Conservation (phyloP, 37 sponge, comb jelly and placozoan species). For the Eunapius fragilis region DNA sequence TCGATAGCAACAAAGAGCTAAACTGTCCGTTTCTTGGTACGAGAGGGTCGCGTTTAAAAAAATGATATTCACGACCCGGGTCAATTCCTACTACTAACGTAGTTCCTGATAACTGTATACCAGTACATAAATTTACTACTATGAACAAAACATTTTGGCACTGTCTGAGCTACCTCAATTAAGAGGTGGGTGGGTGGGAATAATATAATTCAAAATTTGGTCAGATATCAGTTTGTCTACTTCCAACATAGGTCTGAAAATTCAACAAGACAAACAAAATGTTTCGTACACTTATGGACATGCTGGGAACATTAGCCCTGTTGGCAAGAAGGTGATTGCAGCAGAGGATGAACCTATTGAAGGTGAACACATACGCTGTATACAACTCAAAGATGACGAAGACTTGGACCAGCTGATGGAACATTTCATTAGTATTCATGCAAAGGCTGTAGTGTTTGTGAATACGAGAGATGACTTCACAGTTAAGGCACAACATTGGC, state of each 20-base stretch:
- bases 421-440: neutral
- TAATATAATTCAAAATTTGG: too few species aligned
- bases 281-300: neutral
- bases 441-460: slow-evolving; percentile 19
- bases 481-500: neutral
- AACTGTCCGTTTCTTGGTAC: too few species aligned
- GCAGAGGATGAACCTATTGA: neutral
- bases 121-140: too few species aligned
- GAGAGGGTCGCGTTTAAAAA: too few species aligned
- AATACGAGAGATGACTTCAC: neutral
- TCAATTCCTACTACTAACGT: too few species aligned
- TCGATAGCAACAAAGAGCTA: too few species aligned
- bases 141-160: too few species aligned
- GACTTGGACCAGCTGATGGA: neutral
- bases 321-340: neutral
- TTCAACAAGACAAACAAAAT: neutral
- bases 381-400: slow-evolving; percentile 8
- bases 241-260: neutral
- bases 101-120: too few species aligned
- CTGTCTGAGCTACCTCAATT: too few species aligned
- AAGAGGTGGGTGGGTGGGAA: too few species aligned
- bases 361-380: slow-evolving; percentile 10
- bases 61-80: too few species aligned
- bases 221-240: too few species aligned
- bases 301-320: neutral